These are phyloP conservation scores for Rhopilema esculentum DNA, from an alignment of 30 jellyfish, hydroid and myxozoan species.

Conservation along the genomic window DNA sequence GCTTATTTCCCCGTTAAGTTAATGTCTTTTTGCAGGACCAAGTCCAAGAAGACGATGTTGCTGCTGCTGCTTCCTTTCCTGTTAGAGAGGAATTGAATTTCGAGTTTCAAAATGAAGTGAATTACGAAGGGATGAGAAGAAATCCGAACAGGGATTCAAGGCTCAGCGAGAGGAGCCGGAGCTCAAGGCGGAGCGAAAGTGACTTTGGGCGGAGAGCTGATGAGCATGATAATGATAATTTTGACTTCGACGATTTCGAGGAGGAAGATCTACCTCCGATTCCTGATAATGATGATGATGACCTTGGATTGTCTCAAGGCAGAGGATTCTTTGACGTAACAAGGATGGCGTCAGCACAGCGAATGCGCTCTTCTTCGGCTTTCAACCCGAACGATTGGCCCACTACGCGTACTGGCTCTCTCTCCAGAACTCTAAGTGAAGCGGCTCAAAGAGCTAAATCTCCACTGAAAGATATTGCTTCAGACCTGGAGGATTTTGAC, in stretches of 20 bases:
- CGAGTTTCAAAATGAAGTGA: neutral
- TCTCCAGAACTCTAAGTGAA: constrained; percentile 81
- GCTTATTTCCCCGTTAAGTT: no score
- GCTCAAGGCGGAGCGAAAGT: constrained; percentile 43
- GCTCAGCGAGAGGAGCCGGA: constrained; percentile 47
- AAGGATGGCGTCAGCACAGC: constrained; percentile 62
- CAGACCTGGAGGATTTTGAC: constrained; percentile 64
- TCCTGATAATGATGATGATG: constrained; percentile 58
- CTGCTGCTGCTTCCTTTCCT: neutral
- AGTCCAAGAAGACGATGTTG: neutral
- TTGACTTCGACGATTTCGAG: constrained; percentile 62
- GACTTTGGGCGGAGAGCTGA: constrained; percentile 31
- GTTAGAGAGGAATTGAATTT: constrained; percentile 4
- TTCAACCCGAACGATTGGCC: constrained; percentile 72
- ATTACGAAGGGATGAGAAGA: neutral
- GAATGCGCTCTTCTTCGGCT: constrained; percentile 57
- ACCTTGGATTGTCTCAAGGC: constrained; percentile 44
- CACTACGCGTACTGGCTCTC: constrained; percentile 70
- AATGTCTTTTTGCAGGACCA: neutral
- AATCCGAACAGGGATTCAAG: constrained; percentile 40
- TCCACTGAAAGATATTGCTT: constrained; percentile 60
- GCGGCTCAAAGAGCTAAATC: constrained; percentile 88
- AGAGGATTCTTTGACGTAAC: constrained; percentile 60
- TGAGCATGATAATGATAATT: constrained; percentile 46
- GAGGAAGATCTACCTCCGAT: constrained; percentile 65